Percentiles rank a stretch among this genome's conserved stretches.
phyloP scores from a whole-genome alignment of 2,113 vertebrate genomes.

The Oncorhynchus mykiss region DNA sequence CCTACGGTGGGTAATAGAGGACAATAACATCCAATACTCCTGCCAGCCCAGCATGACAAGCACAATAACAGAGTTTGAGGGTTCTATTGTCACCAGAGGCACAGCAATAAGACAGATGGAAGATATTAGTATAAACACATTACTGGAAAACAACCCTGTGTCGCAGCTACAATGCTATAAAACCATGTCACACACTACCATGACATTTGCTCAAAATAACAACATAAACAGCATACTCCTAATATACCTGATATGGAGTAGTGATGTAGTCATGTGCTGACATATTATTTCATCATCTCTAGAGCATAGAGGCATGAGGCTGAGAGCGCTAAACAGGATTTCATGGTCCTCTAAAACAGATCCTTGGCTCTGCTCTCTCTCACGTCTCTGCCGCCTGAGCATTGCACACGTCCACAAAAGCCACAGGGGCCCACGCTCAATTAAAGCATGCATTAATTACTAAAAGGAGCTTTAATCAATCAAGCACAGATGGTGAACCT shows the following conservation, averaged over 20 bases:
- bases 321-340: constrained; percentile 64
- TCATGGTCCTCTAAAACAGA: constrained; percentile 50
- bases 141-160: no score
- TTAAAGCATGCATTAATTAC: constrained; percentile 73
- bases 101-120: background rate
- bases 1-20: background rate
- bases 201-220: background rate
- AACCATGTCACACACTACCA: no score
- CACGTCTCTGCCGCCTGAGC: constrained; percentile 34
- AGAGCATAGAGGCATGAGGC: constrained; percentile 44
- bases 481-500: constrained; percentile 66
- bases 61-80: background rate
- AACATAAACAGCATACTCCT: no score
- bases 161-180: background rate
- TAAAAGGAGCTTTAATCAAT: constrained; percentile 73
- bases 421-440: constrained; percentile 63
- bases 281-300: constrained; percentile 28
- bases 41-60: background rate
- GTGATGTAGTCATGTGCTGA: no score
- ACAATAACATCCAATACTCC: background rate
- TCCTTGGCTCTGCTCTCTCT: constrained; percentile 41
- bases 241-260: no score
- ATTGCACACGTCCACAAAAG: constrained; percentile 33
- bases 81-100: background rate
- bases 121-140: background rate